phyloP scores from a whole-genome alignment of 2,888 invertebrate genomes.

The Noctua comes region DNA sequence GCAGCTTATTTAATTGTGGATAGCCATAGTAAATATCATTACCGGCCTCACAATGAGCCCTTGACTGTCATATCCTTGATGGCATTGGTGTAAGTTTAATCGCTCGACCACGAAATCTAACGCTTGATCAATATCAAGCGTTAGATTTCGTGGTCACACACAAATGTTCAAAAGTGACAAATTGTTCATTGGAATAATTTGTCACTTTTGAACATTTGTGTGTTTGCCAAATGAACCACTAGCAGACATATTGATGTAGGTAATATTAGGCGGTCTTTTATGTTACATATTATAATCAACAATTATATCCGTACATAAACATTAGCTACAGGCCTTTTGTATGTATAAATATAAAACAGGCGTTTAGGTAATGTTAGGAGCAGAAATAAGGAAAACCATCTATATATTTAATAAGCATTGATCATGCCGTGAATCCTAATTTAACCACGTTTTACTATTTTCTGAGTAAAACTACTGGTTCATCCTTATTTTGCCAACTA shows the following conservation, averaged over 20 bases:
- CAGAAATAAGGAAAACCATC: not conserved
- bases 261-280: not conserved
- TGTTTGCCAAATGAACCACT: not conserved
- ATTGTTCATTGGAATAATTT: not conserved
- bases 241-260: not conserved
- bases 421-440: not conserved
- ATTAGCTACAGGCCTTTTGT: not conserved
- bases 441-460: no score
- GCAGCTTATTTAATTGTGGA: no score
- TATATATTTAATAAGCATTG: not conserved
- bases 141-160: no score
- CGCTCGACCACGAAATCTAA: not conserved
- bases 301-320: not conserved
- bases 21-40: not conserved
- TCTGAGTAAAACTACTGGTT: constrained; percentile 26
- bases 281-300: not conserved
- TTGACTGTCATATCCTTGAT: not conserved
- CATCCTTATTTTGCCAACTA: not conserved
- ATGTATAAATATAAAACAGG: not conserved
- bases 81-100: not conserved
- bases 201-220: not conserved
- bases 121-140: not conserved
- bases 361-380: not conserved
- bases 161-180: no score
- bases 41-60: not conserved